Conservation (phyloP, 2,888 invertebrate genomes). For the Cylindroiulus punctatus region DNA sequence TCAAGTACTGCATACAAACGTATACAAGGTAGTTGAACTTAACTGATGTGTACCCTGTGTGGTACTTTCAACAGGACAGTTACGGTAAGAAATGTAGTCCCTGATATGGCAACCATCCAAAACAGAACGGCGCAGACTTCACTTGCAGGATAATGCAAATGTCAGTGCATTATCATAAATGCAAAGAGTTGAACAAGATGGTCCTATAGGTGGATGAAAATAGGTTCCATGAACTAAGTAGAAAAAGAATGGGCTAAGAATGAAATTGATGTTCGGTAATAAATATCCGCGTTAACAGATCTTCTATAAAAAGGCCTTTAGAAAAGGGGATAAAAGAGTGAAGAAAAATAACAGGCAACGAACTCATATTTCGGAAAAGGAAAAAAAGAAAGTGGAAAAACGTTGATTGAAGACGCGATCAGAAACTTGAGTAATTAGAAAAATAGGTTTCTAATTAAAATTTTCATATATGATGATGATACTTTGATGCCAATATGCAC, state of each 20-base stretch:
- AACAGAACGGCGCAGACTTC: not conserved
- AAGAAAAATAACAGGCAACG: not conserved
- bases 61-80: no score
- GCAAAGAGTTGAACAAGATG: not conserved
- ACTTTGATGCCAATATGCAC: not conserved
- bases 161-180: not conserved
- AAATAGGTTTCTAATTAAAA: not conserved
- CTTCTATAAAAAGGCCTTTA: not conserved
- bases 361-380: not conserved
- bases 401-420: not conserved
- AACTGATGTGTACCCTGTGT: no score
- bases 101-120: not conserved
- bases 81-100: not conserved
- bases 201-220: not conserved
- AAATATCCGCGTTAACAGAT: constrained; percentile 1
- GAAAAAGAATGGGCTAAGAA: not conserved
- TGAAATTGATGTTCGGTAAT: not conserved
- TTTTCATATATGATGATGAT: not conserved
- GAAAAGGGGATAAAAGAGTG: not conserved
- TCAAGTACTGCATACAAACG: no score
- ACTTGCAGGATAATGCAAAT: not conserved
- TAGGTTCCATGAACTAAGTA: not conserved
- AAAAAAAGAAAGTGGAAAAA: not conserved
- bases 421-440: not conserved
- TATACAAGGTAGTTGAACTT: no score